Base-by-base conservation (phyloP, 2,797 vertebrate genomes). In the Syndactyla subalaris region DNA sequence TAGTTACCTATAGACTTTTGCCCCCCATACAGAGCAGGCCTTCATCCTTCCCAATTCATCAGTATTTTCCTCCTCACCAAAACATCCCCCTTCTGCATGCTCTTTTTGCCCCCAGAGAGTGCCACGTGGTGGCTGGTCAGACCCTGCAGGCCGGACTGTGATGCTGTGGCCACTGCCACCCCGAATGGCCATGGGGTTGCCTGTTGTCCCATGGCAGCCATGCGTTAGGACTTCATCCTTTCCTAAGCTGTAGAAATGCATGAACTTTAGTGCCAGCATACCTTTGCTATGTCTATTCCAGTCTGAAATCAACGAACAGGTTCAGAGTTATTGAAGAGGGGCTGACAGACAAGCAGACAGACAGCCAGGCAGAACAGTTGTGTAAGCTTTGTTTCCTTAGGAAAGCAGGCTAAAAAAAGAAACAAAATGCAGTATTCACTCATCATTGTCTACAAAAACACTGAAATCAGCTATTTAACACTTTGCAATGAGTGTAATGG, bases 401-500 rank as follows among this genome's bases (percentile, higher is more conserved):
- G 95, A 97, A 95, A 95, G 90, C 85, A 88, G 76, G 74, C 93
- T 97, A 96, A 96, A 97, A 97, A 96, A 96, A 92, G 95, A 94
- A 97, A 92, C 92, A 91, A 94, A 96, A 94, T 84, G 88, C 85
- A 91, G 85, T 82, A 89, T 94, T 89, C 95, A 79, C 91, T 89
- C 92, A 82, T 93, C 95, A 95, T 93, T 96, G 95, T 94, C 93
- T 86, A 91, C 79, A 95, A 92, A 96, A 96, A 88, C 85, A 94
- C 94, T 93, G 96, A 95, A 96, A 97, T 96, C 95, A 97, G 96
- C 94, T 96, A 95, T 96, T 97, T 97, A 96, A 95, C 94, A 95
- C 95, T 96, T 95, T 95, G 91, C 76, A 94, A 90, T 15, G 29
- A 88, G 91, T 1, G 1, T 76, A 95, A 88, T 96, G 80, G 92